Evolutionary conservation across 2,888 invertebrate species (phyloP), one percentile per base, ranked within the genome.

Genomic region (Drosophila picticornis): DNA sequence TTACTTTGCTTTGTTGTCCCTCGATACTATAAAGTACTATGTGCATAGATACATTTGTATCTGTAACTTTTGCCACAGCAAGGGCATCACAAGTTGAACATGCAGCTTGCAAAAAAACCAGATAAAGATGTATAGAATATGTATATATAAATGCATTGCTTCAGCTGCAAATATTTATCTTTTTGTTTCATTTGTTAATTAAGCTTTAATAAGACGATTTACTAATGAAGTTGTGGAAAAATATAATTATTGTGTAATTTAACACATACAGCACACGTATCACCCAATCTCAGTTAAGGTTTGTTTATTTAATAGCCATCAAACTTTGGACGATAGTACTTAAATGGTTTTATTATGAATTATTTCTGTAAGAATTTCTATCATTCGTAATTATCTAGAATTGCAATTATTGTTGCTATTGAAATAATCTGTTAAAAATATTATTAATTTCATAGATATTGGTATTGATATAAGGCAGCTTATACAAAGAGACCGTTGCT

Each of bases 1-100:
- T 81, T 70, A 81, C 72, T 66, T 72, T 66, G 68, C 80, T 78
- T 78, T 82, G 80, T 66, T 36, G 38, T n/a, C 58, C 50, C 55
- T 57, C 32, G 13, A 53, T 31, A 27, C 29, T 4, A 51, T 51
- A 53, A 67, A 72, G 65, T 36, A 55, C 55, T 55, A 19, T 53
- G 34, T 34, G 27, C 55, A 25, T 25, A 46, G 19, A 22, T 36
- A 46, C 46, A 46, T 50, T 29, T 27, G 27, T 50, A 55, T 36
- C 25, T 52, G 29, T 71, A 40, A 53, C 52, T 67, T 76, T 48
- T 59, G 40, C 66, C 62, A 29, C 31, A 34, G 50, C 59, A 62
- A 71, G 71, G 77, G 77, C 66, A 77, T 66, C 63, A 38, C 57
- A 63, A 63, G 75, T 75, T 61, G 71, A 29, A 51, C 77, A 52